These are phyloP conservation scores for Megaceryle torquata DNA, from an alignment of 2,113 vertebrate species.

Conservation along the genomic window DNA sequence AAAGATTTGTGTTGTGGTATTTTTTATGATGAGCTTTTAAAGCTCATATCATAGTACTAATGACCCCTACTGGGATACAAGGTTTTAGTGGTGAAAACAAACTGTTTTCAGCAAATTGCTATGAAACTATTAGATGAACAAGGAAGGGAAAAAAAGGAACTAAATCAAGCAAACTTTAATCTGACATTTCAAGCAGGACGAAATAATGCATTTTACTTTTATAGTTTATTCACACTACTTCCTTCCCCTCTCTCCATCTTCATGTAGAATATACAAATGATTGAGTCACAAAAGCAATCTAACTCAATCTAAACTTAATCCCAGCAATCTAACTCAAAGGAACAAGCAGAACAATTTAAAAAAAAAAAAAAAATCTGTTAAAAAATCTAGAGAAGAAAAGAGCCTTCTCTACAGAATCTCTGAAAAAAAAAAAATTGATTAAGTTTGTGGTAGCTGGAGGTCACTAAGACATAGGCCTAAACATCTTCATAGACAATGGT, in stretches of 20 bases:
- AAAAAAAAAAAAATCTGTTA: neutral
- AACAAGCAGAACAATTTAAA: neutral
- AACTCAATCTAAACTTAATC: neutral
- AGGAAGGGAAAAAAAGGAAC: neutral
- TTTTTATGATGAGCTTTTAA: neutral
- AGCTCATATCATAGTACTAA: neutral
- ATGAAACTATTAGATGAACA: neutral
- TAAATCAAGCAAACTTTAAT: conserved; percentile 20
- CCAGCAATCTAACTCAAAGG: neutral
- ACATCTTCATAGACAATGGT: neutral
- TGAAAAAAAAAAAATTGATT: neutral
- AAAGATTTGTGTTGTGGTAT: neutral
- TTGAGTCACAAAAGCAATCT: neutral
- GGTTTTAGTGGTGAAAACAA: neutral
- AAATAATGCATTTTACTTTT: conserved; percentile 13
- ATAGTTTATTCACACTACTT: conserved; percentile 4
- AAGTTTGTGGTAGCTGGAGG: neutral
- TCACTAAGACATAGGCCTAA: neutral
- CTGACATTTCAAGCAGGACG: conserved; percentile 22
- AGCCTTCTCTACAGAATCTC: neutral
- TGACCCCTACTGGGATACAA: neutral
- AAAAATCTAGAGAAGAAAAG: neutral
- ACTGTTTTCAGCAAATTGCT: neutral
- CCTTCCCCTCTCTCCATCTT: neutral
- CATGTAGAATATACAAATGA: neutral